These are phyloP conservation scores for Orussus abietinus DNA, from an alignment of 1,140 invertebrate genomes.

Conservation along the genomic window DNA sequence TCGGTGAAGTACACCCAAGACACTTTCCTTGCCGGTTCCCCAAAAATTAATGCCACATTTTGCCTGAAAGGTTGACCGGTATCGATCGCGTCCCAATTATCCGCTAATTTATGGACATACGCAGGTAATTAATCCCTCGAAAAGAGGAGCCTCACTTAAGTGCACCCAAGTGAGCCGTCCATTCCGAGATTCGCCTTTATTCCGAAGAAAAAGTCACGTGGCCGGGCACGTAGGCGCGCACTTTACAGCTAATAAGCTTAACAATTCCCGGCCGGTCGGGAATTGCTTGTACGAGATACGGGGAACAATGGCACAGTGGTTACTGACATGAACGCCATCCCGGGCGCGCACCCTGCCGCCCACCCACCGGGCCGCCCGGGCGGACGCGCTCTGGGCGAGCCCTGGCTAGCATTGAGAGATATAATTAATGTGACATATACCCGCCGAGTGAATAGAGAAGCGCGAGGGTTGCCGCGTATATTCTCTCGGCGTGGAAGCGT, in stretches of 20 bases:
- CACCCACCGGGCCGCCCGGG: neutral
- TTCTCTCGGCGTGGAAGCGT: constrained; percentile 21
- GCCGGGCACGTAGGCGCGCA: constrained; percentile 17
- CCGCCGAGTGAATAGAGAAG: constrained; percentile 26
- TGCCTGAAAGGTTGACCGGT: too few relatives aligned
- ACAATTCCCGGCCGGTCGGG: constrained; percentile 37
- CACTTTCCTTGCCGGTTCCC: too few relatives aligned
- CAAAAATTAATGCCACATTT: too few relatives aligned
- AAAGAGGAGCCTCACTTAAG: too few relatives aligned
- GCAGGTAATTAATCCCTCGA: too few relatives aligned
- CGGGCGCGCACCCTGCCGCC: constrained; percentile 12
- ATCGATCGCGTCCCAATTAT: too few relatives aligned
- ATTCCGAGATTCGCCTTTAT: too few relatives aligned
- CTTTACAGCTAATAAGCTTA: constrained; percentile 46
- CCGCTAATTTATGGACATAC: too few relatives aligned
- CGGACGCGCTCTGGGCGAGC: constrained; percentile 9
- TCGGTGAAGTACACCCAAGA: too few relatives aligned
- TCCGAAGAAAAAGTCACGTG: too few relatives aligned
- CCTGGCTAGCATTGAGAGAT: constrained; percentile 28
- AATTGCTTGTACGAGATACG: constrained; percentile 26
- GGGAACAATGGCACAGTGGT: constrained; percentile 44
- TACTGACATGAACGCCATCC: constrained; percentile 37
- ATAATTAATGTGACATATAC: constrained; percentile 40
- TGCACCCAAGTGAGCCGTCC: too few relatives aligned
- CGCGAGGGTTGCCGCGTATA: constrained; percentile 24